Conservation (phyloP, 2,797 vertebrate species). For the Paratrypauchen microcephalus region DNA sequence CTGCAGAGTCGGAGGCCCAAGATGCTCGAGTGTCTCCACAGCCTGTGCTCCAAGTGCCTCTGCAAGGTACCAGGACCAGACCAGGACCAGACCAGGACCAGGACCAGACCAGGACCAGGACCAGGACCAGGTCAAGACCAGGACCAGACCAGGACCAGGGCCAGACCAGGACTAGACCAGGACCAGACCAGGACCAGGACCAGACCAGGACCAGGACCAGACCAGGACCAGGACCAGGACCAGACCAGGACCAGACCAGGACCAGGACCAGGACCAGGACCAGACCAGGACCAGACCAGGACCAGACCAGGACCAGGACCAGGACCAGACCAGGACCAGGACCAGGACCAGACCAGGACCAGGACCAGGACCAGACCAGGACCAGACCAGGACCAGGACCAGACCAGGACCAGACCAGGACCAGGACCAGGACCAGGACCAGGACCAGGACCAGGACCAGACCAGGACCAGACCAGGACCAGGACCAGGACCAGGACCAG, state of each 20-base stretch:
- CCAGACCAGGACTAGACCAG: background rate
- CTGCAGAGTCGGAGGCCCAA: slow-evolving; percentile 84
- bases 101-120: background rate
- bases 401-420: background rate
- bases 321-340: background rate
- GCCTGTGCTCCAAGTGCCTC: slow-evolving; percentile 93
- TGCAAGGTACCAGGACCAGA: slow-evolving; percentile 60
- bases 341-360: background rate
- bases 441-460: background rate
- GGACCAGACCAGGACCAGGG: background rate
- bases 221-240: background rate
- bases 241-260: background rate
- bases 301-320: background rate
- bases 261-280: background rate
- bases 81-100: background rate
- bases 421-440: too few species aligned
- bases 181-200: background rate
- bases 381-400: background rate
- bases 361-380: background rate
- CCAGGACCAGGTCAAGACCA: background rate
- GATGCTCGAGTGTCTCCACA: slow-evolving; percentile 89
- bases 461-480: background rate
- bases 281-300: background rate
- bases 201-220: too few species aligned
- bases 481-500: background rate